These are phyloP conservation scores for Lycia hirtaria DNA, from an alignment of 2,888 invertebrate species.

Conservation along the genomic window DNA sequence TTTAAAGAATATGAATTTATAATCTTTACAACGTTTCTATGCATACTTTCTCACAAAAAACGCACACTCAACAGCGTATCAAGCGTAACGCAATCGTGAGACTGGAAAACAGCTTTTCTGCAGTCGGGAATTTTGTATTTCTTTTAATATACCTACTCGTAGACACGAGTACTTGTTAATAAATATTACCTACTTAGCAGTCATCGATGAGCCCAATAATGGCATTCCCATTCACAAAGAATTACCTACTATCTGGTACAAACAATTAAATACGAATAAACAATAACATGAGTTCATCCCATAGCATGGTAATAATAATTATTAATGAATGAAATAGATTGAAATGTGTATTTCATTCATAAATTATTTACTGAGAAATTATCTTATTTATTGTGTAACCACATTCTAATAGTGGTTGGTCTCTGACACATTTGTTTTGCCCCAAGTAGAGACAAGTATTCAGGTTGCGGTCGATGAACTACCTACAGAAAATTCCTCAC, in stretches of 20 bases:
- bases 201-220: conserved; percentile 21
- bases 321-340: conserved; percentile 15
- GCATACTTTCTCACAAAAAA: too few species aligned
- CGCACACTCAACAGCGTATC: too few species aligned
- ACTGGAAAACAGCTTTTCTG: too few species aligned
- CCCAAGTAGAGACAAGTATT: not conserved
- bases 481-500: too few species aligned
- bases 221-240: conserved; percentile 29
- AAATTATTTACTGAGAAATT: conserved; percentile 1
- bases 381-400: conserved; percentile 4
- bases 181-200: not conserved
- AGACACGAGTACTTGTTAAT: too few species aligned
- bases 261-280: conserved; percentile 10
- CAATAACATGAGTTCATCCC: not conserved
- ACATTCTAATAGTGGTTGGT: not conserved
- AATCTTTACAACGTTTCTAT: too few species aligned
- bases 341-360: conserved; percentile 2
- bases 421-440: not conserved
- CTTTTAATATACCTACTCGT: not conserved
- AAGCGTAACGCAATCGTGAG: too few species aligned
- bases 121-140: not conserved
- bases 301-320: conserved; percentile 10
- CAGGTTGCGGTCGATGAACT: not conserved
- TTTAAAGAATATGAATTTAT: too few species aligned
- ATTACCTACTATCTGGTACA: not conserved